Evolutionary conservation across 2,888 invertebrate species (phyloP).

Genomic region (Chymomyza amoena): DNA sequence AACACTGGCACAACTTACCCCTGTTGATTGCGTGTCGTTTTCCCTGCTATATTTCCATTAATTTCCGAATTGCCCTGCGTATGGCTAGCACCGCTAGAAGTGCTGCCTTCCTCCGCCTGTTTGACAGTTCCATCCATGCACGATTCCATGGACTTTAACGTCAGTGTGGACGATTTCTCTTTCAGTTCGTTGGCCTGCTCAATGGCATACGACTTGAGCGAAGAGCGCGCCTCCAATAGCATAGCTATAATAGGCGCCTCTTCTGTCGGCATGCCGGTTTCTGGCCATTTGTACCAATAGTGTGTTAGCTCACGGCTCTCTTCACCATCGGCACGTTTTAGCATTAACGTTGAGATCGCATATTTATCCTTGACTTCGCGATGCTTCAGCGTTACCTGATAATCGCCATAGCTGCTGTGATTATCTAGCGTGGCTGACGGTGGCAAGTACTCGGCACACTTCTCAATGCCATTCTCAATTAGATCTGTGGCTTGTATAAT

Average conservation of each 20-base stretch:
- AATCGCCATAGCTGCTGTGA: constrained; percentile 92
- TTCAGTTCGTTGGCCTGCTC: constrained; percentile 75
- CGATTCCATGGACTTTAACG: constrained; percentile 49
- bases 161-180: constrained; percentile 61
- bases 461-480: constrained; percentile 92
- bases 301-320: constrained; percentile 93
- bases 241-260: constrained; percentile 91
- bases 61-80: constrained; percentile 53
- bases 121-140: constrained; percentile 39
- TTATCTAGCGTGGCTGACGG: constrained; percentile 95
- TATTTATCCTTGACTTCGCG: constrained; percentile 94
- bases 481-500: constrained; percentile 94
- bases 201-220: constrained; percentile 74
- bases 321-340: constrained; percentile 90
- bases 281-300: constrained; percentile 96
- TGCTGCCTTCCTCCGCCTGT: constrained; percentile 42
- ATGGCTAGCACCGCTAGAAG: constrained; percentile 37
- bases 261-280: constrained; percentile 89
- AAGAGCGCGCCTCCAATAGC: constrained; percentile 88
- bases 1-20: constrained; percentile 71
- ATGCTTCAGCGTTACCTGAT: constrained; percentile 88
- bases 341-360: constrained; percentile 90
- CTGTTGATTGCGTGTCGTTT: constrained; percentile 73
- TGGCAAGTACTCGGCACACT: constrained; percentile 94
- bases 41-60: constrained; percentile 70